Base-by-base conservation (phyloP, 1,140 invertebrate genomes). In the Drosophila cardini region DNA sequence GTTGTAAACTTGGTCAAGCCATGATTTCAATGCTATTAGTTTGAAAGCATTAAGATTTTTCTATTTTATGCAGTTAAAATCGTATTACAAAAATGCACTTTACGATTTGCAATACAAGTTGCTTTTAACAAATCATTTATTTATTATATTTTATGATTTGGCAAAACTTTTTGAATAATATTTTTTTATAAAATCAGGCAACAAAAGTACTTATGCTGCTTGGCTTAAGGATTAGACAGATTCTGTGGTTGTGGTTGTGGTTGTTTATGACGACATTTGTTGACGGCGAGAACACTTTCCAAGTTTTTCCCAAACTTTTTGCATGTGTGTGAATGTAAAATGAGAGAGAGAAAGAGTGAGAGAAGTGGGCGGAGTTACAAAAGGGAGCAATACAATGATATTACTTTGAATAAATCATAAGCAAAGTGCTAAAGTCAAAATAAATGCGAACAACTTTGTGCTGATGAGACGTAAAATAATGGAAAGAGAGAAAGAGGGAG, bases 341-440 rank as follows among this genome's bases (percentile, higher is more conserved):
- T n/a, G 38, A 46, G 38, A 53, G 38, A 53, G 32, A 34, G 36
- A 30, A 34, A 10, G 18, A 9, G 38, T n/a, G 43, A 5, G 30
- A 43, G 46, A 30, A n/a, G 21, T 11, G 48, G 30, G 1, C 15
- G 15, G 30, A 48, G 55, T 16, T 42, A 57, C 36, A 30, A 10
- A 18, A 46, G 16, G 45, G 42, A 65, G 60, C 55, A 65, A 63
- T 42, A 72, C 60, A 79, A 87, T 73, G 83, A 83, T 72, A 83
- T 79, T 83, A 86, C 72, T 83, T 79, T 87, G 84, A 86, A 86
- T 86, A 86, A 86, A 83, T 86, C 83, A 86, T 77, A 72, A 79
- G 76, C 64, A 61, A 68, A 68, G 61, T 72, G 56, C 57, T 62
- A 55, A 60, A 74, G 58, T 46, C 67, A 40, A 57, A 67, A 56